Conservation (phyloP, 2,113 vertebrate species). For the Phylloscopus trochiloides region DNA sequence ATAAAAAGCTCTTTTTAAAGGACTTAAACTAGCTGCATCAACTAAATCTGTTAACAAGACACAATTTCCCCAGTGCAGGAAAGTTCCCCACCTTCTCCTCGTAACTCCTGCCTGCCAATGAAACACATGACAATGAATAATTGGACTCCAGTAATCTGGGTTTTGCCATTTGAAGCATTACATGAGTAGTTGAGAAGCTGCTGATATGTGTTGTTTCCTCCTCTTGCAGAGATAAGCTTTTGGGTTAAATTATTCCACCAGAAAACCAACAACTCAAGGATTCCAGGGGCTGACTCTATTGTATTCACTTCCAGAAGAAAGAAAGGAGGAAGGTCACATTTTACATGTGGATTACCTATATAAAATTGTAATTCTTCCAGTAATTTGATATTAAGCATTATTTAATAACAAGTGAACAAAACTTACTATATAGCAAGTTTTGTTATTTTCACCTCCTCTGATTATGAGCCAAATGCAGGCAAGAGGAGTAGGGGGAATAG, state of each 20-base stretch:
- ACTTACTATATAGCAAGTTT: background rate
- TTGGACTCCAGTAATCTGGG: background rate
- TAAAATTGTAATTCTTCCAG: background rate
- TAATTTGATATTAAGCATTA: background rate
- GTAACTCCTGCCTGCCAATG: background rate
- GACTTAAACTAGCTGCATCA: background rate
- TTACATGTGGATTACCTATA: background rate
- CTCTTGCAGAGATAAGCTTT: background rate
- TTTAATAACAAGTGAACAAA: background rate
- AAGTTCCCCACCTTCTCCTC: background rate
- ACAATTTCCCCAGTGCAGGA: background rate
- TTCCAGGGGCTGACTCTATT: background rate
- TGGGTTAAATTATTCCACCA: background rate
- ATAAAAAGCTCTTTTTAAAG: background rate
- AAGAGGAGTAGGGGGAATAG: background rate
- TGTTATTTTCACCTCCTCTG: background rate
- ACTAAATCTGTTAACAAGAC: background rate
- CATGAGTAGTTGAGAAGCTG: background rate
- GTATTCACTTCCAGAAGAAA: background rate
- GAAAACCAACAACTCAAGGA: background rate
- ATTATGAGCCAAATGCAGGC: background rate
- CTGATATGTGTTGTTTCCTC: background rate
- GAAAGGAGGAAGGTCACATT: background rate
- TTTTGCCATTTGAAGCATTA: background rate
- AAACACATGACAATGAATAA: background rate